phyloP scores from a whole-genome alignment of 2,888 invertebrate genomes.

The Drosophila mimetica region DNA sequence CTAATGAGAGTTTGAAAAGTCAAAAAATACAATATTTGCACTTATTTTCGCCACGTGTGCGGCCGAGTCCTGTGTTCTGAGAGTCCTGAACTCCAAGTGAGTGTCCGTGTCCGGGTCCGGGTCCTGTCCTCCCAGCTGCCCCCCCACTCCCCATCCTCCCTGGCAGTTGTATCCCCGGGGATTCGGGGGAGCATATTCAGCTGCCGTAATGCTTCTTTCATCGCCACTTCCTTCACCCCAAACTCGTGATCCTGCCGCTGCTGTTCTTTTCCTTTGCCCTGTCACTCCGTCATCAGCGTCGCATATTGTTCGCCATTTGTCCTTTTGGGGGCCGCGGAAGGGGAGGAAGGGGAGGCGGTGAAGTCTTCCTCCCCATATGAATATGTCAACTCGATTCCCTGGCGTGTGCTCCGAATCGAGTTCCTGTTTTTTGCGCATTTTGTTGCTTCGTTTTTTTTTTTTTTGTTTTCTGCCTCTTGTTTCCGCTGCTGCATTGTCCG shows the following conservation, averaged over 20 bases:
- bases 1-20: no score
- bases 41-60: conserved; percentile 4
- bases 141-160: conserved; percentile 8
- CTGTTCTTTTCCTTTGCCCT: conserved; percentile 29
- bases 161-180: conserved; percentile 53
- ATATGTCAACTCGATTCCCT: conserved; percentile 56
- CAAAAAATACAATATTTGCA: not conserved
- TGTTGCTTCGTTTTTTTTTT: conserved; percentile 1
- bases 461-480: not conserved
- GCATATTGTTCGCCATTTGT: conserved; percentile 60
- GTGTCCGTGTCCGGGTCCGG: conserved; percentile 21
- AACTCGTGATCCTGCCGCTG: conserved; percentile 3
- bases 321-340: conserved; percentile 6
- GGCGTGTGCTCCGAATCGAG: conserved; percentile 26
- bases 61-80: conserved; percentile 2
- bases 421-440: conserved; percentile 24
- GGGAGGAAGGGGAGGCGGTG: not conserved
- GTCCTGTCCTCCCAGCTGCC: conserved; percentile 4
- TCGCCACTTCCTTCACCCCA: conserved; percentile 37
- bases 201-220: conserved; percentile 70
- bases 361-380: conserved; percentile 26
- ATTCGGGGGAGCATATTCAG: conserved; percentile 52
- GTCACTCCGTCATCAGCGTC: conserved; percentile 62
- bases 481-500: conserved; percentile 22
- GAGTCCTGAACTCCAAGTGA: conserved; percentile 37